Conservation (phyloP, 2,888 invertebrate species). For the Himalopsyche kuldschensis region DNA sequence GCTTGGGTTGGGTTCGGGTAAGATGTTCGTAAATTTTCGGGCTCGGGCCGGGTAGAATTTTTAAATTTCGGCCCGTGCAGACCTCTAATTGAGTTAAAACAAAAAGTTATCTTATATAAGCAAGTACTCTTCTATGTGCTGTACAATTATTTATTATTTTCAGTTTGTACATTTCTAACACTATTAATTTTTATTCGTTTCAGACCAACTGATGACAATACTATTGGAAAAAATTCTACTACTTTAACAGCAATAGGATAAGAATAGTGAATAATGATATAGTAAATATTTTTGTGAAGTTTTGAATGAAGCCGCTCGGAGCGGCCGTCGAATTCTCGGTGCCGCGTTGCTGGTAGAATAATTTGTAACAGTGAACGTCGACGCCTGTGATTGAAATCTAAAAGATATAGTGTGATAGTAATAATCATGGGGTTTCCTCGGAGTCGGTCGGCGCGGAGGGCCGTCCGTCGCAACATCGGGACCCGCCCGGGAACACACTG, state of each 20-base stretch:
- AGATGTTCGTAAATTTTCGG: too few species aligned
- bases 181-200: constrained; percentile 9
- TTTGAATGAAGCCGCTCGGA: neutral
- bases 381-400: neutral
- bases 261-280: neutral
- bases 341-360: neutral
- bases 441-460: neutral
- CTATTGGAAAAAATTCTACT: constrained; percentile 27
- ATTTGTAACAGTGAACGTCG: neutral
- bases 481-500: neutral
- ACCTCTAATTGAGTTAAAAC: too few species aligned
- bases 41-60: too few species aligned
- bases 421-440: neutral
- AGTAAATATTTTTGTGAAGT: neutral
- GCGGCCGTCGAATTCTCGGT: neutral
- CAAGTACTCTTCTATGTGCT: too few species aligned
- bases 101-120: too few species aligned
- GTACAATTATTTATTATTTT: neutral
- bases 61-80: too few species aligned
- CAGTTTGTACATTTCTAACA: neutral
- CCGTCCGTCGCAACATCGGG: neutral
- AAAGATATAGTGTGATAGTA: neutral
- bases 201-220: constrained; percentile 36
- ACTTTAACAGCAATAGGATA: constrained; percentile 38
- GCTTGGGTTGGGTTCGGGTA: too few species aligned